Conservation (phyloP, 2,113 vertebrate genomes). For the Corythornis madagascariensis region DNA sequence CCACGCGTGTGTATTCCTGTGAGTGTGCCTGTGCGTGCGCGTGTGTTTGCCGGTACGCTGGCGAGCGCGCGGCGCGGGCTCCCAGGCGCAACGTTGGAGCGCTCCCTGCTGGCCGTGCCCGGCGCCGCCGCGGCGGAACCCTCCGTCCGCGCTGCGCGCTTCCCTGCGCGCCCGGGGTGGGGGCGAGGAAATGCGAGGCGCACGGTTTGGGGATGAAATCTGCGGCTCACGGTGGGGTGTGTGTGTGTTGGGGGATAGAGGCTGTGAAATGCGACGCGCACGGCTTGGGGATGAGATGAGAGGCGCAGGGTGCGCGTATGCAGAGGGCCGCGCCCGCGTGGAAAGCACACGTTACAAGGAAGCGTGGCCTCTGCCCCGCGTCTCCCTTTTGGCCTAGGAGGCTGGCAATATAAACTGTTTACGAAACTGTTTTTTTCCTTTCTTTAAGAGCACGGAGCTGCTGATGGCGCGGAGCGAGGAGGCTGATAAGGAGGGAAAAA, state of each 20-base stretch:
- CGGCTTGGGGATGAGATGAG: not conserved
- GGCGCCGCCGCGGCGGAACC: not conserved
- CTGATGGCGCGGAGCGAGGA: not conserved
- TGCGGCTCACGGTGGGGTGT: too few relatives aligned
- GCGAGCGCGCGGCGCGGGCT: not conserved
- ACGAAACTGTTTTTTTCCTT: not conserved
- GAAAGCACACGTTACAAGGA: not conserved
- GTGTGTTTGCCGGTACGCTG: not conserved
- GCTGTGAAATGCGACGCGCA: not conserved
- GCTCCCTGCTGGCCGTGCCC: slow-evolving; percentile 85
- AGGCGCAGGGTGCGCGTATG: too few relatives aligned
- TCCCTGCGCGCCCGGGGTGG: not conserved
- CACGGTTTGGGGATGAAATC: not conserved
- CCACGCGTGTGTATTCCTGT: not conserved
- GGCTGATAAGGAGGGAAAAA: not conserved
- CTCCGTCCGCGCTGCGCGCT: not conserved
- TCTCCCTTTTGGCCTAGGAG: not conserved
- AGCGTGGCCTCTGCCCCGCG: not conserved
- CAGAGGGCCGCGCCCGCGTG: not conserved
- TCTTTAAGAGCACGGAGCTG: not conserved
- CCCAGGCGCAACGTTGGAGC: slow-evolving; percentile 79
- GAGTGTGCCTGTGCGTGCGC: accelerated
- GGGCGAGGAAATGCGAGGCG: not conserved
- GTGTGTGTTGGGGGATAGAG: too few relatives aligned
- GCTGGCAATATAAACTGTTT: not conserved